Conservation (phyloP, 2,113 vertebrate species). For the Cnemophilus loriae region DNA sequence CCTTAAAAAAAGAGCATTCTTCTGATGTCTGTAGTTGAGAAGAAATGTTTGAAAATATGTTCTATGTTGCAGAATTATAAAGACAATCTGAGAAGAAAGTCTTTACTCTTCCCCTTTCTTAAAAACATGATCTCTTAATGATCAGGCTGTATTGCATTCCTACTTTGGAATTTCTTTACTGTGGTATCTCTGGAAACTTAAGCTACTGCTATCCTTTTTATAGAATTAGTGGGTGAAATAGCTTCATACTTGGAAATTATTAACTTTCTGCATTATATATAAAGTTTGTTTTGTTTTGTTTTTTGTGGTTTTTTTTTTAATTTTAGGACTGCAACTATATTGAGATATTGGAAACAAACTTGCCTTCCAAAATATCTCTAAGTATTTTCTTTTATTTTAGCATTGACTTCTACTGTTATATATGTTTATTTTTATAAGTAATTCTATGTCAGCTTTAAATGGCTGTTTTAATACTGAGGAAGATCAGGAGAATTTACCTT, state of each 20-base stretch:
- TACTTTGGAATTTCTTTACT: neutral
- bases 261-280: neutral
- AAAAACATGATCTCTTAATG: neutral
- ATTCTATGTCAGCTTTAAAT: neutral
- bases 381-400: neutral
- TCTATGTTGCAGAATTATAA: neutral
- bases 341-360: neutral
- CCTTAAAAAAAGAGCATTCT: neutral
- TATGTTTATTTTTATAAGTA: neutral
- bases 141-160: neutral
- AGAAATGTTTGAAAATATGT: neutral
- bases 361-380: neutral
- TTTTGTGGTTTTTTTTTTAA: neutral
- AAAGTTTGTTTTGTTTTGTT: neutral
- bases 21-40: neutral
- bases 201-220: neutral
- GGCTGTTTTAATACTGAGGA: neutral
- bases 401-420: neutral
- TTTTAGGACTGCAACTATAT: neutral
- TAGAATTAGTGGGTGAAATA: neutral
- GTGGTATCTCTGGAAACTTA: neutral
- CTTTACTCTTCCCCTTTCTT: neutral
- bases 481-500: neutral
- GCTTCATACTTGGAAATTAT: neutral
- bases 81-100: neutral